phyloP scores from a whole-genome alignment of 2,797 vertebrate genomes.

The Falco cherrug region DNA sequence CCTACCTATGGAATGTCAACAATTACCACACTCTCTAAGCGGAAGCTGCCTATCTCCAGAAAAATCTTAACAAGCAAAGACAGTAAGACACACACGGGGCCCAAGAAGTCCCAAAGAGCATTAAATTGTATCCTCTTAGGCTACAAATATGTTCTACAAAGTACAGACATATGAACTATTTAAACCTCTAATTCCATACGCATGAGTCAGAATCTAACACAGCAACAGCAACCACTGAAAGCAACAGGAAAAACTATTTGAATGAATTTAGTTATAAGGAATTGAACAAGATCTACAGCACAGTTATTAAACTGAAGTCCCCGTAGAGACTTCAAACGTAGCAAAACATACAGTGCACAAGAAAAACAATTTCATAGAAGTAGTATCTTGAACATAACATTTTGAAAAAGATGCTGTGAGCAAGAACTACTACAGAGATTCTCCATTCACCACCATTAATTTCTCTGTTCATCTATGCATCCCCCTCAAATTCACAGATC shows the following conservation, averaged over 20 bases:
- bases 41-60: neutral
- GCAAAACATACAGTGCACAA: neutral
- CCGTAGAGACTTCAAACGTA: slow-evolving; percentile 17
- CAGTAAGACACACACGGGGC: neutral
- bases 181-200: slow-evolving; percentile 28
- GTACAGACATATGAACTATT: slow-evolving; percentile 25
- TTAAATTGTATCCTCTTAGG: slow-evolving; percentile 20
- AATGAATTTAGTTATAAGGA: slow-evolving; percentile 28
- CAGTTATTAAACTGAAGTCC: slow-evolving; percentile 37
- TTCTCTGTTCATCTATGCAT: neutral
- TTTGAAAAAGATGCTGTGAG: slow-evolving; percentile 19
- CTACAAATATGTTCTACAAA: slow-evolving; percentile 5
- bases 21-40: neutral
- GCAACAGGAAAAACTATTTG: slow-evolving; percentile 23
- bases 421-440: neutral
- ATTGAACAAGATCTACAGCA: neutral
- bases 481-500: neutral
- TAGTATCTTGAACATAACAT: neutral
- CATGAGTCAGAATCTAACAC: slow-evolving; percentile 24
- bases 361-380: slow-evolving; percentile 49
- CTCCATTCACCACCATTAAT: neutral
- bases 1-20: neutral
- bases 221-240: slow-evolving; percentile 7
- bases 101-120: slow-evolving; percentile 12
- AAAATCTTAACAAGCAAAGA: slow-evolving; percentile 18